These are phyloP conservation scores for Chelonus insularis DNA, from an alignment of 1,140 invertebrate genomes.

Conservation along the genomic window DNA sequence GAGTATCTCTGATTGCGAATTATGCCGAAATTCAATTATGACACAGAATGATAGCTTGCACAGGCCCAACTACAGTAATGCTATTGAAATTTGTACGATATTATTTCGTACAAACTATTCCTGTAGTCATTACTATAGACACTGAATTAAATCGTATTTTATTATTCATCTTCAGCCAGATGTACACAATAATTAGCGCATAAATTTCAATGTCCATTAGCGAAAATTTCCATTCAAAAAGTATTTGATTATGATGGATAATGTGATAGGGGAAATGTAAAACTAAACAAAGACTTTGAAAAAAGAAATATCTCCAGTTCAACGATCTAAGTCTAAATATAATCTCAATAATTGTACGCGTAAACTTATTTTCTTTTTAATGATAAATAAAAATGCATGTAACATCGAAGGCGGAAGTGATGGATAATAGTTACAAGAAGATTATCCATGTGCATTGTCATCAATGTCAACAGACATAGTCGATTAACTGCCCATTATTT, in stretches of 20 bases:
- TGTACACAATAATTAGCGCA: too few relatives aligned
- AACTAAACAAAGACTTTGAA: too few relatives aligned
- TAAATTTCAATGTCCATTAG: too few relatives aligned
- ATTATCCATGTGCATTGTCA: conserved; percentile 8
- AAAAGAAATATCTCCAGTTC: too few relatives aligned
- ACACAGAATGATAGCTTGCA: conserved; percentile 9
- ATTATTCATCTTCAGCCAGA: too few relatives aligned
- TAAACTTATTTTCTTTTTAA: conserved; percentile 9
- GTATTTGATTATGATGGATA: too few relatives aligned
- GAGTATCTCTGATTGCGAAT: conserved; percentile 17
- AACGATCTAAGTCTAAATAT: not conserved
- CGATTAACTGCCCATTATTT: conserved; percentile 27
- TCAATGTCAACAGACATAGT: conserved; percentile 21
- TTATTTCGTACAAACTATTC: not conserved
- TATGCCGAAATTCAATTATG: conserved; percentile 21
- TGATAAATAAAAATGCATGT: not conserved
- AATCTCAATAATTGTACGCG: too few relatives aligned
- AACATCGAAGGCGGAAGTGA: conserved; percentile 7
- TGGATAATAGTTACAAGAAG: not conserved
- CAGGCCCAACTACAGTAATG: not conserved
- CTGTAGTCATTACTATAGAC: too few relatives aligned
- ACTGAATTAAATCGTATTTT: too few relatives aligned
- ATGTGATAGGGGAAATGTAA: too few relatives aligned
- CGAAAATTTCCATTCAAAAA: too few relatives aligned
- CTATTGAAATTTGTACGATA: not conserved